Base-by-base conservation (phyloP, 2,888 invertebrate genomes). In the Uloborus plumipes region DNA sequence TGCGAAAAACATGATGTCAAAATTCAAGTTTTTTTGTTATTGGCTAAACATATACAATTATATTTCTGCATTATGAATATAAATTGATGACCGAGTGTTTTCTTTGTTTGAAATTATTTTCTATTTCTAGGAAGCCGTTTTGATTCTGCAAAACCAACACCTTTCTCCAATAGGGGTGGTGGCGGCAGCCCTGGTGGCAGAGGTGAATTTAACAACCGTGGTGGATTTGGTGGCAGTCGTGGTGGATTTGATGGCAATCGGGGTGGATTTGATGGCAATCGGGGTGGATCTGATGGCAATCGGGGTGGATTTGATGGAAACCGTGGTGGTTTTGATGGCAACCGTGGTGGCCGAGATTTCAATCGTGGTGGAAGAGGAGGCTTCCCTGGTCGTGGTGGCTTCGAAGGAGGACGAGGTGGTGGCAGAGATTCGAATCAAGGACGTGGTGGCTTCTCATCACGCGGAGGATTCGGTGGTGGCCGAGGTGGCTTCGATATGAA, bases 381-480 rank as follows among this genome's bases (percentile, higher is more conserved):
- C 50, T n/a, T 39, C 22, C 51, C 59, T 0, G 64, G 73, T 4
- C 53, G 53, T 51, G 64, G 51, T 22, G 55, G 47, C n/a, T 26
- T 51, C 62, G 22, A 49, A 15, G 59, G 55, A 1, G 64, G 64
- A n/a, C 53, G 53, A n/a, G 58, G 39, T 20, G 70, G 49, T 2
- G 49, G 59, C 1, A 31, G 70, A 49, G 70, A 59, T 6, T 49
- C 58, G 1, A 20, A 39, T 65, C 47, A 65, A 7, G n/a, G 47
- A 15, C 26, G 69, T 9, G 72, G 72, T 3, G 72, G 72, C 2
- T 74, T 74, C 65, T 47, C 64, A 39, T 16, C 55, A 20, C 59
- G 73, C n/a, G 78, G 66, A 0, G 51, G 66, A 0, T 72, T 55
- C 61, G 50, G 39, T 47, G 14, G 47, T 47, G 47, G 47, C 22